Evolutionary conservation across 2,888 invertebrate species (phyloP).

Genomic region (Drosophila paranaensis): DNA sequence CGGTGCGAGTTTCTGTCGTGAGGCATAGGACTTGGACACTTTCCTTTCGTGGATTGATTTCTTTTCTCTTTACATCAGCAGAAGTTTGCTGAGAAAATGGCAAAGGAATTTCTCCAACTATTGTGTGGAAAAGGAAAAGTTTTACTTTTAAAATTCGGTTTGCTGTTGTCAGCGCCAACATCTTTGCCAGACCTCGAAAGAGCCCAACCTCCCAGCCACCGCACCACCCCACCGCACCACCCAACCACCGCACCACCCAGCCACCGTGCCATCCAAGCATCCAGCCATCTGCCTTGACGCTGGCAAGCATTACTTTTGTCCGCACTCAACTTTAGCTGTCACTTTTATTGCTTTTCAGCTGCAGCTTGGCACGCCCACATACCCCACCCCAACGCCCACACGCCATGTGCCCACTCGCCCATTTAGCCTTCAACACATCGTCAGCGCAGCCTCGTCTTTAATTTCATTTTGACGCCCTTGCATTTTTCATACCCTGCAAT

Average conservation of each 20-base stretch:
- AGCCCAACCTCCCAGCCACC: not conserved
- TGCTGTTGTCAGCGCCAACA: conserved; percentile 48
- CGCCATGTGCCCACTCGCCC: not conserved
- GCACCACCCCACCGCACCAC: not conserved
- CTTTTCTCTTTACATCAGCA: not conserved
- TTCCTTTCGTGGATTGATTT: conserved; percentile 3
- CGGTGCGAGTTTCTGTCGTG: not conserved
- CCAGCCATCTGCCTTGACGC: not conserved
- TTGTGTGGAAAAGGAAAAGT: conserved; percentile 45
- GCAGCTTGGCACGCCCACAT: conserved; percentile 46
- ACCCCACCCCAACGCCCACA: not conserved
- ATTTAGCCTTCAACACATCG: conserved; percentile 31
- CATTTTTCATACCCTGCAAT: conserved; percentile 41
- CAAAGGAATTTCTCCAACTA: conserved; percentile 48
- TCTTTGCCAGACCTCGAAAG: conserved; percentile 15
- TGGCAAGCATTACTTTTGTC: conserved; percentile 19
- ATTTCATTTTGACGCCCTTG: conserved; percentile 73
- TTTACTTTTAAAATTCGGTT: conserved; percentile 48
- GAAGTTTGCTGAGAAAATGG: conserved; percentile 5
- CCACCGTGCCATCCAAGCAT: not conserved
- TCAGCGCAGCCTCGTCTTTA: conserved; percentile 53
- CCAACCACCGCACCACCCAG: conserved; percentile 21
- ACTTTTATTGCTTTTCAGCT: conserved; percentile 74
- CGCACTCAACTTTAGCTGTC: conserved; percentile 60
- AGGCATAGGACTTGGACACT: not conserved